Conservation (phyloP, 2,797 vertebrate species). For the Caiman crocodilus region DNA sequence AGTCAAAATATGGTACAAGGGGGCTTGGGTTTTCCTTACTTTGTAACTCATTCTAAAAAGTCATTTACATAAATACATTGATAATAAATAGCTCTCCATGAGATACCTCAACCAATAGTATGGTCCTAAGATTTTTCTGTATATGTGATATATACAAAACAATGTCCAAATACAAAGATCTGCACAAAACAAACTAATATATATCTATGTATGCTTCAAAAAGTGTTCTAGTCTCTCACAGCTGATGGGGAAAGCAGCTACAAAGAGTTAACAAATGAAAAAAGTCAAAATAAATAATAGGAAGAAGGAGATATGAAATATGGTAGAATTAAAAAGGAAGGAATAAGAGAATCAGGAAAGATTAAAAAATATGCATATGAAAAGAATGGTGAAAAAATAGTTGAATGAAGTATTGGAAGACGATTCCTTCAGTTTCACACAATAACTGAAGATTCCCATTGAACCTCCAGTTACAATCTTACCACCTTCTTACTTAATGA, state of each 20-base stretch:
- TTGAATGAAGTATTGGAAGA: not conserved
- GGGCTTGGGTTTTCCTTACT: not conserved
- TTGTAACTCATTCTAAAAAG: not conserved
- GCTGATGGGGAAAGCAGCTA: not conserved
- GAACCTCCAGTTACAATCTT: not conserved
- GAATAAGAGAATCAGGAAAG: not conserved
- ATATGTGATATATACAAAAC: not conserved
- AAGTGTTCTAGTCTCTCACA: no score
- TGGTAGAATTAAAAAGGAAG: not conserved
- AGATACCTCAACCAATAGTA: not conserved
- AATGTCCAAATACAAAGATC: not conserved
- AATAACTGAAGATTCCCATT: no score
- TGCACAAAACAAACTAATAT: not conserved
- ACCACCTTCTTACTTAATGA: not conserved
- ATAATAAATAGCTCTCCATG: not conserved
- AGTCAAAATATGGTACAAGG: not conserved
- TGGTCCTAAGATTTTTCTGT: not conserved
- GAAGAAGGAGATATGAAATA: not conserved
- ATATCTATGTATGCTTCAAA: not conserved
- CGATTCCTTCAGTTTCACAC: not conserved
- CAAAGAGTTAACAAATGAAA: not conserved
- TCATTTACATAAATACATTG: not conserved
- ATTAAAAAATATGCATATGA: not conserved
- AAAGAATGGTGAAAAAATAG: not conserved
- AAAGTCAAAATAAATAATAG: not conserved